Evolutionary conservation across 2,888 invertebrate species (phyloP), one percentile per base, ranked within the genome.

Genomic region (Meghimatium bilineatum): DNA sequence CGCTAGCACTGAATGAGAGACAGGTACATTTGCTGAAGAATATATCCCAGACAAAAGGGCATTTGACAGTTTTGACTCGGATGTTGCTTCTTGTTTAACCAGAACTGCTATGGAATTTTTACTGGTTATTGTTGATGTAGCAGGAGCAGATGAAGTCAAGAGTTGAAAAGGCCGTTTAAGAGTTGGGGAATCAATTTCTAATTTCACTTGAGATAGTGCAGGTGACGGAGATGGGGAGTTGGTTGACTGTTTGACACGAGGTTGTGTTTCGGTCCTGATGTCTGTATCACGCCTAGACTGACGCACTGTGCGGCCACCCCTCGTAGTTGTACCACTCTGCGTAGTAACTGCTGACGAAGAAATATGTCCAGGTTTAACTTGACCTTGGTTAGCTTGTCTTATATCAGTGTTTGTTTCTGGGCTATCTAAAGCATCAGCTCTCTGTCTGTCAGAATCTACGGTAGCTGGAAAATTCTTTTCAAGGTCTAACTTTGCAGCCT

Each of bases 291-390:
- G 63, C n/a, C 82, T 69, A n/a, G 86, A 82, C 78, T 84, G 86
- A 0, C 86, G 86, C 0, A 84, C 80, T 32, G 84, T 84, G 14
- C 86, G 60, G 0, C 86, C 86, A 34, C 86, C 86, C 32, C 86
- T 69, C 32, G 86, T 84, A 8, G 83, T 78, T 44, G 77, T 76
- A 23, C 77, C 83, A 38, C 80, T 80, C 1, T 36, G 26, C 10
- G 60, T 23, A 0, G 74, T n/a, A n/a, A 29, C n/a, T 17, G 52
- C 14, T 12, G 77, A 26, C 26, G 82, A 56, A 49, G 63, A 49
- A 32, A 67, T 69, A 29, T 34, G 6, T 34, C 67, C 69, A 77
- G 36, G 20, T 34, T 69, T 76, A 0, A 36, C 32, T 36, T 66
- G 69, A 36, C 8, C 44, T 69, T 69, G 69, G 23, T 23, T 34